Conservation (phyloP, 2,888 invertebrate species). For the Erebia aethiops region DNA sequence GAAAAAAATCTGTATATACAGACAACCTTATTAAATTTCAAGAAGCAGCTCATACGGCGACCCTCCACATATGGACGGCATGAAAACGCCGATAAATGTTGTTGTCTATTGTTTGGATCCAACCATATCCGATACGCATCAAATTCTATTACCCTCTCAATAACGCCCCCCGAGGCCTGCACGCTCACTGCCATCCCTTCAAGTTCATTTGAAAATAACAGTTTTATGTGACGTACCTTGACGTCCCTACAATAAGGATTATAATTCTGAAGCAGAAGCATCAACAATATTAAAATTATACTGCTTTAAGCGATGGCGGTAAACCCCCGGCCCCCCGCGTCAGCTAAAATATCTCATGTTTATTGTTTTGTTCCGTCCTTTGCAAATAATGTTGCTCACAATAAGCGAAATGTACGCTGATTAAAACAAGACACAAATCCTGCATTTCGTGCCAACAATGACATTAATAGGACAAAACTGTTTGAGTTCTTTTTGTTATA, state of each 20-base stretch:
- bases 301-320: too few species aligned
- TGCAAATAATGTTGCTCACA: conserved; percentile 1
- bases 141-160: conserved; percentile 17
- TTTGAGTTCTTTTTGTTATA: not conserved
- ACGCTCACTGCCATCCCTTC: too few species aligned
- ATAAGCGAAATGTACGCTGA: not conserved
- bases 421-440: not conserved
- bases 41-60: not conserved
- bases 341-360: not conserved
- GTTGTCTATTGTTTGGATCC: conserved; percentile 1
- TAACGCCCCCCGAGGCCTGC: not conserved
- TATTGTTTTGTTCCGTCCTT: conserved; percentile 3
- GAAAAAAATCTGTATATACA: not conserved
- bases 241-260: too few species aligned
- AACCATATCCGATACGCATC: conserved; percentile 5
- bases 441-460: not conserved
- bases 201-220: too few species aligned
- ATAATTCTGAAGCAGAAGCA: too few species aligned
- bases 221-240: too few species aligned
- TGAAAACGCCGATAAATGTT: not conserved
- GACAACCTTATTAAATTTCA: conserved; percentile 1
- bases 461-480: not conserved
- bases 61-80: not conserved
- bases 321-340: not conserved
- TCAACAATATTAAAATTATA: too few species aligned